Conservation (phyloP, 2,113 vertebrate genomes). For the Xyrauchen texanus region DNA sequence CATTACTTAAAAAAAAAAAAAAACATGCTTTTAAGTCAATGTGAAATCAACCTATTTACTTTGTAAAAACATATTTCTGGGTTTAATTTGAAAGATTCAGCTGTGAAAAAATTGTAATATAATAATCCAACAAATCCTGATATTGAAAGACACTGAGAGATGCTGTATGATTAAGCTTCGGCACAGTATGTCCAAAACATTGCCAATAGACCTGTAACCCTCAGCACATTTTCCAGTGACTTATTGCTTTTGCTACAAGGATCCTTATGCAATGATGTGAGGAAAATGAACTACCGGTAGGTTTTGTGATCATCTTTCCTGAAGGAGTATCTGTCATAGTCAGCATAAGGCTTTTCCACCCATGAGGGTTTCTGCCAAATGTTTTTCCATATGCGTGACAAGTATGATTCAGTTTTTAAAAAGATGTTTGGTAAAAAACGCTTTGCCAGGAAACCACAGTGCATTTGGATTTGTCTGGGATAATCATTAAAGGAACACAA, state of each 20-base stretch:
- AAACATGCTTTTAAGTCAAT: no score
- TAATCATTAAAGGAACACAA: constrained; percentile 8
- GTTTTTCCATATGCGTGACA: constrained; percentile 16
- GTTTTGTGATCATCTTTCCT: not conserved
- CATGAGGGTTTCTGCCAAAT: not conserved
- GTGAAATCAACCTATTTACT: no score
- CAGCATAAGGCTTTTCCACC: constrained; percentile 1
- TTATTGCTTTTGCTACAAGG: not conserved
- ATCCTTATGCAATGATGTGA: constrained; percentile 25
- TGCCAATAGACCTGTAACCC: no score
- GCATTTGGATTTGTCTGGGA: constrained; percentile 16
- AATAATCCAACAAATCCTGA: no score
- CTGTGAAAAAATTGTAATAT: no score
- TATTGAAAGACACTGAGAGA: no score
- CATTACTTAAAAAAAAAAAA: no score
- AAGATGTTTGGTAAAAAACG: not conserved
- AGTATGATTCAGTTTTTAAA: not conserved
- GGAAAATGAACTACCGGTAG: constrained; percentile 16
- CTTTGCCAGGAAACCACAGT: constrained; percentile 1
- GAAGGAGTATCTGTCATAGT: constrained; percentile 24
- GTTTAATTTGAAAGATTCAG: no score
- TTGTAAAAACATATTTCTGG: no score
- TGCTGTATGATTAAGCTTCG: no score
- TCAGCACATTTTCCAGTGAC: no score
- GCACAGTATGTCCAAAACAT: no score